phyloP scores from a whole-genome alignment of 1,140 invertebrate genomes.

The Caerostris extrusa region DNA sequence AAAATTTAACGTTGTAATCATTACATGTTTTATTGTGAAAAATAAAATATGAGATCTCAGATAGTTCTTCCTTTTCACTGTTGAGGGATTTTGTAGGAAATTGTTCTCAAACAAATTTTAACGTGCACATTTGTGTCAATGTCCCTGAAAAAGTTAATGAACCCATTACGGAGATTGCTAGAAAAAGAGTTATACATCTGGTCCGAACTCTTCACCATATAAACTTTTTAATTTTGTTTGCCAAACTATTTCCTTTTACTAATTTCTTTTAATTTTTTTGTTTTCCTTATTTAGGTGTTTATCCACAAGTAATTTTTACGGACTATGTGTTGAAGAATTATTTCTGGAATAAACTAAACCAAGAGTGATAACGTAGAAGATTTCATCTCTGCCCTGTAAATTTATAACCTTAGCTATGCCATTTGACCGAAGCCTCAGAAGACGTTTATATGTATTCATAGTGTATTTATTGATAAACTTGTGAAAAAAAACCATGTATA shows the following conservation, averaged over 20 bases:
- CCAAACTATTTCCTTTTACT: slow-evolving; percentile 21
- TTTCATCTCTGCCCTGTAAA: slow-evolving; percentile 72
- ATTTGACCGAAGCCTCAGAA: slow-evolving; percentile 66
- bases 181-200: background rate
- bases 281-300: slow-evolving; percentile 73
- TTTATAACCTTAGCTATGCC: slow-evolving; percentile 69
- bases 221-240: background rate
- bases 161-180: background rate
- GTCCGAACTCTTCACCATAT: background rate
- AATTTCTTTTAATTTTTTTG: slow-evolving; percentile 62
- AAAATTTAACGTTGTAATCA: too few relatives aligned
- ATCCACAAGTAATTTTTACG: slow-evolving; percentile 77
- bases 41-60: too few relatives aligned
- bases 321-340: slow-evolving; percentile 75
- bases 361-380: slow-evolving; percentile 75
- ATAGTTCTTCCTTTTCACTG: too few relatives aligned
- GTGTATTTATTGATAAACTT: slow-evolving; percentile 75
- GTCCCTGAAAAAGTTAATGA: too few relatives aligned
- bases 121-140: too few relatives aligned
- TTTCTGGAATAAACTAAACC: slow-evolving; percentile 76
- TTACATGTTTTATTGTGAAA: too few relatives aligned
- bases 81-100: too few relatives aligned
- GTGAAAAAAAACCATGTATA: slow-evolving; percentile 75
- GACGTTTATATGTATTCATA: slow-evolving; percentile 74
- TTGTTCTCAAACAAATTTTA: too few relatives aligned